Conservation (phyloP, 2,797 vertebrate species). For the Pelochelys cantorii region DNA sequence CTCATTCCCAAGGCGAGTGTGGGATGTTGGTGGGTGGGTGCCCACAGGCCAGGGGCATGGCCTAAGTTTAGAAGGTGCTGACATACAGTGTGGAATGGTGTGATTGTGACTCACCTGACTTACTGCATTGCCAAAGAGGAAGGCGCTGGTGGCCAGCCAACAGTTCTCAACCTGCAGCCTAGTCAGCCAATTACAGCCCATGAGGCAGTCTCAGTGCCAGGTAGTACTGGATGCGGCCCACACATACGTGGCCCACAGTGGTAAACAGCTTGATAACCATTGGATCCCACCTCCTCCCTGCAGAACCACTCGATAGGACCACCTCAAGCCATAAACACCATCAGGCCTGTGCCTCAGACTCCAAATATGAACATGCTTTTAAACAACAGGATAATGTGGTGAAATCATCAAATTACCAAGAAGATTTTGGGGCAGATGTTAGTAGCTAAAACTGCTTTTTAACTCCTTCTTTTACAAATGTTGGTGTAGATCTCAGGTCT, state of each 20-base stretch:
- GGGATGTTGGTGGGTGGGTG: not conserved
- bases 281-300: too few species aligned
- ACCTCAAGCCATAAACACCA: not conserved
- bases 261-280: too few species aligned
- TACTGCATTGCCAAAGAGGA: not conserved
- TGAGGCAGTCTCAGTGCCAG: too few species aligned
- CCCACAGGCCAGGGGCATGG: not conserved
- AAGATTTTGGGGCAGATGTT: not conserved
- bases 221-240: too few species aligned
- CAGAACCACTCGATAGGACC: too few species aligned
- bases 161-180: too few species aligned
- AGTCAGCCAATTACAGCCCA: too few species aligned
- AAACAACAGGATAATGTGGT: not conserved
- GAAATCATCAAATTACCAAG: not conserved
- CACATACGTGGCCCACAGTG: too few species aligned
- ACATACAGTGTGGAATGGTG: not conserved
- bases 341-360: too few species aligned
- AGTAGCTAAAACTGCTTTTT: not conserved
- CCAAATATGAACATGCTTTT: not conserved
- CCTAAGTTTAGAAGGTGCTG: not conserved
- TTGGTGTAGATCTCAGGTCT: not conserved
- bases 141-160: too few species aligned
- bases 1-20: too few species aligned
- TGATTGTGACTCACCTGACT: not conserved
- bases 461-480: not conserved